Evolutionary conservation across 2,888 invertebrate species (phyloP).

Genomic region (Papilio elwesi): DNA sequence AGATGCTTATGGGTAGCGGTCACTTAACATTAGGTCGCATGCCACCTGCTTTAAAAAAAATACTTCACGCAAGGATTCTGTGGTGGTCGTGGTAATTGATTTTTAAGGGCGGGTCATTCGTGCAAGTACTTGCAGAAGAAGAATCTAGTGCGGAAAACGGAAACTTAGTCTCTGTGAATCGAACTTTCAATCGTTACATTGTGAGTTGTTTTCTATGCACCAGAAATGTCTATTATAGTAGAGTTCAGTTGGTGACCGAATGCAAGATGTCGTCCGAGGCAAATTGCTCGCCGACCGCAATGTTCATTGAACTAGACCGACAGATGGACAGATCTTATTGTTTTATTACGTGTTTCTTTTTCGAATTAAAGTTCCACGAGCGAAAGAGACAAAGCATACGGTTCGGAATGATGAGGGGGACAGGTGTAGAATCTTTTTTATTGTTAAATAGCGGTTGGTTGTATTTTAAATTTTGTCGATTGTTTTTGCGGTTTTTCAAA

Average conservation of each 20-base stretch:
- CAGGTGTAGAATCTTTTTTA: constrained; percentile 17
- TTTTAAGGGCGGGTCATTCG: too few species aligned
- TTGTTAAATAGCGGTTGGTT: constrained; percentile 4
- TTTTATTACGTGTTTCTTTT: constrained; percentile 49
- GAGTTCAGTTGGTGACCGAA: constrained; percentile 43
- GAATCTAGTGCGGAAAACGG: too few species aligned
- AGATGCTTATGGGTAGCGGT: too few species aligned
- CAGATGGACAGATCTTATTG: constrained; percentile 58
- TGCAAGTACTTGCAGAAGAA: too few species aligned
- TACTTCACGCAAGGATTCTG: too few species aligned
- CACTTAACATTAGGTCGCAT: too few species aligned
- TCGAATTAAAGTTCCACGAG: constrained; percentile 30
- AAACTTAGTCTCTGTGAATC: too few species aligned
- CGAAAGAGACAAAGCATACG: constrained; percentile 39
- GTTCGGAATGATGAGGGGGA: constrained; percentile 2
- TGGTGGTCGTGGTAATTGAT: too few species aligned
- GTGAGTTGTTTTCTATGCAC: neutral
- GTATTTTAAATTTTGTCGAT: constrained; percentile 30
- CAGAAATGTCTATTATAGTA: constrained; percentile 11
- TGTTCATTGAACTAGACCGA: constrained; percentile 56
- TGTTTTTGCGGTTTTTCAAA: constrained; percentile 32
- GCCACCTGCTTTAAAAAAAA: too few species aligned
- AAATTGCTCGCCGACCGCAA: constrained; percentile 58
- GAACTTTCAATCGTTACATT: too few species aligned
- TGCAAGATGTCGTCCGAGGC: constrained; percentile 57